Base-by-base conservation (phyloP, 2,888 invertebrate genomes). In the Rhagonycha lutea region DNA sequence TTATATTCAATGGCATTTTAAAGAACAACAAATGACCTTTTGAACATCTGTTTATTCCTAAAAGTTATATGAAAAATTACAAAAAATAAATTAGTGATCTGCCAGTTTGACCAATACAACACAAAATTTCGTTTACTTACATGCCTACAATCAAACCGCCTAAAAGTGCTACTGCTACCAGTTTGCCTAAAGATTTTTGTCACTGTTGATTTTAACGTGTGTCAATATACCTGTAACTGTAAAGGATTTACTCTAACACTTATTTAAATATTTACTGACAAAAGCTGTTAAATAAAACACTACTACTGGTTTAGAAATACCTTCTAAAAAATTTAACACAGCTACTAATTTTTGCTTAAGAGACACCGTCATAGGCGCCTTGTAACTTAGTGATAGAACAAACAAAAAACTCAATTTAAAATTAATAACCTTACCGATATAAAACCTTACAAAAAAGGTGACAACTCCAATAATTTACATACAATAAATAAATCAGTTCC, bases 1-100 rank as follows among this genome's bases (percentile, higher is more conserved):
- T 73, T 76, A 75, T 75, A 69, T 72, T 47, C 69, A 76, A 76
- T 76, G 70, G 70, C 23, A 70, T 63, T 76, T 70, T 69, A 76
- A 76, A 73, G 23, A 60, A 70, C 69, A 68, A 23, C 24, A 14
- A 65, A 65, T 65, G 63, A 24, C n/a, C 63, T 65, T 65, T 65
- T 24, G 63, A 26, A 65, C 63, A 65, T 65, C n/a, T 24, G 63
- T 65, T 65, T 65, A 63, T 24, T n/a, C 23, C 23, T 12, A 62
- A 62, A 62, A 47, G n/a, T 47, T 12, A 11, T n/a, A 47, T 47
- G 47, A 47, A 47, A 47, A 47, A 47, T 47, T n/a, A 47, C 12
- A n/a, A 47, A 47, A 47, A 47, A n/a, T n/a, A 47, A 47, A 47
- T 32, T 32, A 32, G 7, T 47, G n/a, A 47, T n/a, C 47, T 28